A percentile compares a stretch with the other conserved stretches of the same genome.
These are phyloP conservation scores for Paragorgia papillata DNA, from an alignment of 92 coral and sea anemone species.

Conservation along the genomic window DNA sequence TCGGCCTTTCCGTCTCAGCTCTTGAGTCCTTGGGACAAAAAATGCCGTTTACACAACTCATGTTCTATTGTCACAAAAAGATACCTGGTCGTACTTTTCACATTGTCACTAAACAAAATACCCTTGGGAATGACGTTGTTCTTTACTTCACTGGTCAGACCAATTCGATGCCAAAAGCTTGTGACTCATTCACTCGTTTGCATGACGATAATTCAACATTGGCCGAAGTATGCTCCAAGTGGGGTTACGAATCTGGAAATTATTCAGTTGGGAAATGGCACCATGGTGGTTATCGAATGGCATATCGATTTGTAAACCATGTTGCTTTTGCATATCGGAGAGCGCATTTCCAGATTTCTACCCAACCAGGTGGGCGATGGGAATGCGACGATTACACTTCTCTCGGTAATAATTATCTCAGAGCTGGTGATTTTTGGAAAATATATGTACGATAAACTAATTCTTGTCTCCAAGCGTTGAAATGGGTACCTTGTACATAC, in stretches of 20 bases:
- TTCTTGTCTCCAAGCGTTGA: too few species aligned
- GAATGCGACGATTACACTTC: conserved; percentile 49
- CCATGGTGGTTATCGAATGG: neutral
- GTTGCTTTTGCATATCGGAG: neutral
- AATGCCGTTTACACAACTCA: conserved; percentile 70
- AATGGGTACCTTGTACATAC: too few species aligned
- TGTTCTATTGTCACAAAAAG: conserved; percentile 69
- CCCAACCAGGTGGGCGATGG: neutral
- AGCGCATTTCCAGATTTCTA: conserved; percentile 27
- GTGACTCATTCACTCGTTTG: conserved; percentile 70
- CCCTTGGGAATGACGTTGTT: conserved; percentile 57
- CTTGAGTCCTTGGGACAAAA: conserved; percentile 45
- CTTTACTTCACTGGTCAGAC: conserved; percentile 62
- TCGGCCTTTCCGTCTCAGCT: conserved; percentile 54
- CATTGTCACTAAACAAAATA: conserved; percentile 61
- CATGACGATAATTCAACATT: conserved; percentile 72
- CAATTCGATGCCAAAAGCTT: conserved; percentile 47
- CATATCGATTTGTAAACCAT: conserved; percentile 39
- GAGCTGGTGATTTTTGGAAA: conserved; percentile 67
- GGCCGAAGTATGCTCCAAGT: conserved; percentile 62
- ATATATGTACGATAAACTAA: conserved; percentile 63
- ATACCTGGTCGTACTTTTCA: conserved; percentile 75
- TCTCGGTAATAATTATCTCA: neutral
- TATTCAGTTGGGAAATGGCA: conserved; percentile 71
- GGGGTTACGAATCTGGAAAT: conserved; percentile 62